These are phyloP conservation scores for Temnothorax unifasciatus DNA, from an alignment of 2,888 invertebrate genomes.

Conservation along the genomic window DNA sequence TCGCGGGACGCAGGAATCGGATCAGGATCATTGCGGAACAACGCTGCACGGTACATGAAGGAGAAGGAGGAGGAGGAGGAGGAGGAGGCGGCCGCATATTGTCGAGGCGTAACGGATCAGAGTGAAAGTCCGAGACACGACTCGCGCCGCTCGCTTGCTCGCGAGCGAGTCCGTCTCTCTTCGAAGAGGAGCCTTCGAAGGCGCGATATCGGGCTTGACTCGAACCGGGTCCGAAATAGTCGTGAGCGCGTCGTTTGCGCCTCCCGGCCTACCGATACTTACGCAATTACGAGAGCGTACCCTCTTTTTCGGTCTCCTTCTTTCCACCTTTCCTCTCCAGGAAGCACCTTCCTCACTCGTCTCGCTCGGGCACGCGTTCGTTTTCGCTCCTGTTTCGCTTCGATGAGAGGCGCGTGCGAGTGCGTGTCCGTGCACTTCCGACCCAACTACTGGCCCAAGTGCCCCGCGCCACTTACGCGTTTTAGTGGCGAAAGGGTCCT, in stretches of 20 bases:
- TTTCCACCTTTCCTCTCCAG: neutral
- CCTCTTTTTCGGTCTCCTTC: constrained; percentile 9
- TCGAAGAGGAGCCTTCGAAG: constrained; percentile 54
- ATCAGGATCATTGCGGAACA: constrained; percentile 67
- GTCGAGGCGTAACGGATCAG: constrained; percentile 81
- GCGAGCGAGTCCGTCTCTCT: constrained; percentile 49
- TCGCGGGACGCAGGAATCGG: constrained; percentile 67
- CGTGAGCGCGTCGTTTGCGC: constrained; percentile 55
- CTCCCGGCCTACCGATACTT: constrained; percentile 62
- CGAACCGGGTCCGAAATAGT: constrained; percentile 63
- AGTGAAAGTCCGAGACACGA: constrained; percentile 81
- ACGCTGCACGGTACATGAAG: neutral
- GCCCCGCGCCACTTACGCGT: constrained; percentile 82
- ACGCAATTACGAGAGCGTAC: constrained; percentile 63
- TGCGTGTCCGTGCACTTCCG: constrained; percentile 72
- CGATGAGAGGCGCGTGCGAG: neutral
- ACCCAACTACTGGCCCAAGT: constrained; percentile 79
- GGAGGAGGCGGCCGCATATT: constrained; percentile 69
- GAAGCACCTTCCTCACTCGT: neutral
- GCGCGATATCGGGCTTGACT: constrained; percentile 55
- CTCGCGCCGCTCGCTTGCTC: constrained; percentile 55
- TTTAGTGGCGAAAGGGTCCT: constrained; percentile 78
- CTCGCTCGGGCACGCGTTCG: constrained; percentile 10
- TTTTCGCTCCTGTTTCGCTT: constrained; percentile 7
- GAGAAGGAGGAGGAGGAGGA: constrained; percentile 55